Percentiles rank a stretch among this genome's conserved stretches.
phyloP scores from a whole-genome alignment of 2,113 vertebrate genomes.

The Talpa occidentalis region DNA sequence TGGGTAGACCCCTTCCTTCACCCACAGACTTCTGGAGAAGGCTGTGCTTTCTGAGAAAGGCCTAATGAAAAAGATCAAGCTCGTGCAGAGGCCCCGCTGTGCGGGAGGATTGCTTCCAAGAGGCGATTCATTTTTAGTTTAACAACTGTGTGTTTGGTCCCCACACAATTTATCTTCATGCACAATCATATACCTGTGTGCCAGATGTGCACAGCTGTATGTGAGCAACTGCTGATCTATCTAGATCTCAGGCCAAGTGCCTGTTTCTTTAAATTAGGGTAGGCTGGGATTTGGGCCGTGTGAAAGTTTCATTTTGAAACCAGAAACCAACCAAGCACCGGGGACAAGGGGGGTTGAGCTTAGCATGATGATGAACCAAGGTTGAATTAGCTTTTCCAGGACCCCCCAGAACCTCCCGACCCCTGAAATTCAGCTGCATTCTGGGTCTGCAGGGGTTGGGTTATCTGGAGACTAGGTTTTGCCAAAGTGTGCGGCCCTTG shows the following conservation, averaged over 20 bases:
- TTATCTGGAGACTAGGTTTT: constrained; percentile 57
- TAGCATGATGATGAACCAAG: constrained; percentile 63
- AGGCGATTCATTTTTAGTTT: constrained; percentile 80
- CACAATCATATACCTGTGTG: constrained; percentile 79
- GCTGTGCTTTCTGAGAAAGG: constrained; percentile 8
- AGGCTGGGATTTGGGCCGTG: constrained; percentile 76
- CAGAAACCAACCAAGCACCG: constrained; percentile 68
- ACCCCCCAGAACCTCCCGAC: constrained; percentile 70
- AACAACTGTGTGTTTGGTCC: constrained; percentile 79
- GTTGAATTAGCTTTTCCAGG: constrained; percentile 60
- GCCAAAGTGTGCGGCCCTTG: constrained; percentile 67
- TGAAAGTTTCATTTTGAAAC: constrained; percentile 82
- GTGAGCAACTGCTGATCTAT: constrained; percentile 80
- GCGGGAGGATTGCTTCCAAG: constrained; percentile 79
- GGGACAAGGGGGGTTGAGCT: constrained; percentile 1
- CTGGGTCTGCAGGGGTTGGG: constrained; percentile 43
- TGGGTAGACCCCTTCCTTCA: constrained; percentile 30
- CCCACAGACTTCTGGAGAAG: constrained; percentile 30
- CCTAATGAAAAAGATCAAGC: constrained; percentile 67
- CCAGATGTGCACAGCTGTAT: constrained; percentile 83
- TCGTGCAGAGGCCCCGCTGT: constrained; percentile 71
- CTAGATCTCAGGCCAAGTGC: constrained; percentile 74
- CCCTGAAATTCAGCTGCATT: constrained; percentile 55
- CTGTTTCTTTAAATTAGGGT: constrained; percentile 82
- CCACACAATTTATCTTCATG: constrained; percentile 81